These are phyloP conservation scores for Pseudotriccus pelzelni DNA, from an alignment of 2,797 vertebrate species.

Conservation along the genomic window DNA sequence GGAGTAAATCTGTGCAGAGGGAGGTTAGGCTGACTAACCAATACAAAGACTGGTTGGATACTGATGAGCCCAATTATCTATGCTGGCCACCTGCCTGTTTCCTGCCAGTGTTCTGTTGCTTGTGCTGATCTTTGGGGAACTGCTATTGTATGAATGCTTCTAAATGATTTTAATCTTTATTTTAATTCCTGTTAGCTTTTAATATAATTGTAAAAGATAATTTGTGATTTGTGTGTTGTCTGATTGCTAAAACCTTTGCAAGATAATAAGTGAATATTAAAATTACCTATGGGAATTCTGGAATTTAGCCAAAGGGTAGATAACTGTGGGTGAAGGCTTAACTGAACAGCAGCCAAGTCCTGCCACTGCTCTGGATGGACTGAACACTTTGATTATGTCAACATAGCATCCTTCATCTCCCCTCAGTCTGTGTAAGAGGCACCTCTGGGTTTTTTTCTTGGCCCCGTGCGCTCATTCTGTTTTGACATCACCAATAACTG, in stretches of 20 bases:
- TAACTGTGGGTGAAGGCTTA: neutral
- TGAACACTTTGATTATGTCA: neutral
- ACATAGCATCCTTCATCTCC: neutral
- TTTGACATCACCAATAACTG: neutral
- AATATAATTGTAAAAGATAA: conserved; percentile 20
- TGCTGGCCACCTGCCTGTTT: conserved; percentile 23
- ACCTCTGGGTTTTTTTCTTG: neutral
- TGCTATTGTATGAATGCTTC: neutral
- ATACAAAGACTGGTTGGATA: neutral
- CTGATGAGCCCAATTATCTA: neutral
- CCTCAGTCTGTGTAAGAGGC: neutral
- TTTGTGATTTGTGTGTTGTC: neutral
- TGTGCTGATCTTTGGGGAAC: neutral
- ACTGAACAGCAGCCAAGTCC: neutral
- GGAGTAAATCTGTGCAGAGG: neutral
- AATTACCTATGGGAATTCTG: neutral
- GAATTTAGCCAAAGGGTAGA: neutral
- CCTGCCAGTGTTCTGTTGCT: conserved; percentile 8
- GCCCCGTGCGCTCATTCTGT: neutral
- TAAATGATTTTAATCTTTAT: conserved; percentile 29
- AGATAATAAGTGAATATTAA: neutral
- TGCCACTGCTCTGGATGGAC: neutral
- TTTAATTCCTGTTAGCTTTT: conserved; percentile 35
- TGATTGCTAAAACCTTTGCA: neutral
- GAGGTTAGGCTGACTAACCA: neutral